Evolutionary conservation across 2,797 vertebrate species (phyloP), one percentile per base, ranked within the genome.

Genomic region (Pteropus rufus): DNA sequence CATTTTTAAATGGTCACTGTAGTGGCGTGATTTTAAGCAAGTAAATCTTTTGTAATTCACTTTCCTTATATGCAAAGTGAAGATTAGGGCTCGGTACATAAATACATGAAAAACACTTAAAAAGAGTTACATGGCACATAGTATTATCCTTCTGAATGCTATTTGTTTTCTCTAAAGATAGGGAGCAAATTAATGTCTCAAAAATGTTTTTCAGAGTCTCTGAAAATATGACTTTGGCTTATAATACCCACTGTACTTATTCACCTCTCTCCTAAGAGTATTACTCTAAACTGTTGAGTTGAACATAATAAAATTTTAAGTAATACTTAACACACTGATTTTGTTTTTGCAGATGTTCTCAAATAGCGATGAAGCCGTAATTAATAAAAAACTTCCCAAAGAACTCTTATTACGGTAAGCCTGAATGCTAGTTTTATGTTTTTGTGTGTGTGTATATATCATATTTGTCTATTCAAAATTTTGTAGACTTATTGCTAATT

Each of bases 301-400:
- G 29, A 93, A 91, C 7, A 3, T 87, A 58, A 70, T 89, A 77
- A 93, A 93, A 93, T 96, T 4, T 90, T 98, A 62, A 97, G 46
- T 89, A 87, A 93, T 46, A 64, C 16, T 72, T 96, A 44, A 39
- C 81, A 26, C 31, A 76, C 2, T 72, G 82, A 54, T 93, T 97
- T 97, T 98, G 44, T 94, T 56, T 95, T 98, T 97, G 34, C 98
- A 99, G 99, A 99, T 99, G 99, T 99, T 99, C 99, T 99, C 99
- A 98, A 99, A 99, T 98, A 99, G 99, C 0, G 99, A 99, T 36
- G 99, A 99, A 98, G 99, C 99, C 44, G 99, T 99, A 87, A 99
- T 99, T 98, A 99, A 99, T 98, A 99, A 99, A 98, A 99, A 99
- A 98, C 98, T 99, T 97, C 99, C 99, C 7, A 99, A 99, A 98